Evolutionary conservation across 2,113 vertebrate genomes (phyloP).

Genomic region (Podilymbus podiceps): DNA sequence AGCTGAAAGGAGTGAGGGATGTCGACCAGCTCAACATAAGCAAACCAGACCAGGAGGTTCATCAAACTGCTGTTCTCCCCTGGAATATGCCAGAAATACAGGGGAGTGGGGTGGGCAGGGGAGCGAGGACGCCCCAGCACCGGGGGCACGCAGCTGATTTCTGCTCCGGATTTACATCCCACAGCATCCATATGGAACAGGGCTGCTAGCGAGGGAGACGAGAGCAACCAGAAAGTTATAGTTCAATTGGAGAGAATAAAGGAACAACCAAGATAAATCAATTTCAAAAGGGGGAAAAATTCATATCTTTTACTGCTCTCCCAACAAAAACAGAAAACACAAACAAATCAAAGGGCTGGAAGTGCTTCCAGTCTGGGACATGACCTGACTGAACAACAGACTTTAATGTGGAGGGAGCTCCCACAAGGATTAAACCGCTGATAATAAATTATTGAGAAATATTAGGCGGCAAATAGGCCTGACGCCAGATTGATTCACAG

Average conservation of each 20-base stretch:
- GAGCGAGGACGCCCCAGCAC: not conserved
- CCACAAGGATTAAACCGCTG: not conserved
- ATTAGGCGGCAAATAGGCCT: not conserved
- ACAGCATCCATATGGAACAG: constrained; percentile 32
- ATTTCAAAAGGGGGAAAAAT: not conserved
- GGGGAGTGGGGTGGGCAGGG: not conserved
- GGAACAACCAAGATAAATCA: constrained; percentile 13
- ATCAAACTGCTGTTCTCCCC: not conserved
- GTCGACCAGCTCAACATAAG: accelerated
- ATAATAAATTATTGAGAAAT: constrained; percentile 68
- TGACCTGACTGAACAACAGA: constrained; percentile 45
- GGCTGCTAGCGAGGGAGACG: not conserved
- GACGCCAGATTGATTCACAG: not conserved
- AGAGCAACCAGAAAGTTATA: not conserved
- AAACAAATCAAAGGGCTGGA: constrained; percentile 60
- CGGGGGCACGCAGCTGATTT: not conserved
- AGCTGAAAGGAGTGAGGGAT: not conserved
- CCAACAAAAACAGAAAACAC: constrained; percentile 44
- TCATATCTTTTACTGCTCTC: constrained; percentile 23
- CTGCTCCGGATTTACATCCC: not conserved
- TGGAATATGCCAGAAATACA: not conserved
- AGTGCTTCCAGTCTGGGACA: constrained; percentile 17
- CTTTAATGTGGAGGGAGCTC: constrained; percentile 38
- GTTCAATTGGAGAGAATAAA: constrained; percentile 34
- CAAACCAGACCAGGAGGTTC: not conserved